These are phyloP conservation scores for Cydia strobilella DNA, from an alignment of 1,140 invertebrate genomes.

Conservation along the genomic window DNA sequence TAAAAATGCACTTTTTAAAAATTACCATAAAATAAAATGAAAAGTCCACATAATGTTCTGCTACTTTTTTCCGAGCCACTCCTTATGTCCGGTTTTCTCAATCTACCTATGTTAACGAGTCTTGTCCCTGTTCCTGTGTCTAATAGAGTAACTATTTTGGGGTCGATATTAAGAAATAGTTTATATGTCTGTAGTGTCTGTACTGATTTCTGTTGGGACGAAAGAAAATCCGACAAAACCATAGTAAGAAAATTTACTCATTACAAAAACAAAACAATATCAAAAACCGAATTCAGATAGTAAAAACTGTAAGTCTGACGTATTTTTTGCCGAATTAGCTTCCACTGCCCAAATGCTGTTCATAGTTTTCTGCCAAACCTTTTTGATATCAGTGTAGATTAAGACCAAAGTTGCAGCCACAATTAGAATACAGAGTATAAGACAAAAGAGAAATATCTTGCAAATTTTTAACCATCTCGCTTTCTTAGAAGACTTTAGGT, in stretches of 20 bases:
- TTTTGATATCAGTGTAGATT: neutral
- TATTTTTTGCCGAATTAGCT: neutral
- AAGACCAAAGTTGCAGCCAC: neutral
- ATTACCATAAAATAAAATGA: no score
- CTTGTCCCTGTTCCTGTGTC: no score
- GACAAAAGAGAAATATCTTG: neutral
- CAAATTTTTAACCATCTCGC: neutral
- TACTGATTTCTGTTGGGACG: neutral
- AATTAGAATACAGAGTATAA: neutral
- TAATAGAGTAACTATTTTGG: no score
- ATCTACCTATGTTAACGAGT: no score
- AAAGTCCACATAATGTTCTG: no score
- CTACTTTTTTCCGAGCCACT: no score
- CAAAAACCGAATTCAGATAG: neutral
- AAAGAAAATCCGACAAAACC: neutral
- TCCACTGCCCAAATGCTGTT: neutral
- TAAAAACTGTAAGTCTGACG: neutral
- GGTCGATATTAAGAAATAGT: no score
- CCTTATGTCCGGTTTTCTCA: no score
- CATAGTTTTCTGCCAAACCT: neutral
- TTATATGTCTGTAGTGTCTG: neutral
- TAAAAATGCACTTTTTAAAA: no score
- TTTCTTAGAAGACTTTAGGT: neutral
- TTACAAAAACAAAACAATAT: conserved; percentile 4
- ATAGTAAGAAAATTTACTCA: neutral